Percentiles rank a stretch among this genome's conserved stretches.
Conservation (phyloP, 2,888 invertebrate species). For the Brachyopa scutellaris region DNA sequence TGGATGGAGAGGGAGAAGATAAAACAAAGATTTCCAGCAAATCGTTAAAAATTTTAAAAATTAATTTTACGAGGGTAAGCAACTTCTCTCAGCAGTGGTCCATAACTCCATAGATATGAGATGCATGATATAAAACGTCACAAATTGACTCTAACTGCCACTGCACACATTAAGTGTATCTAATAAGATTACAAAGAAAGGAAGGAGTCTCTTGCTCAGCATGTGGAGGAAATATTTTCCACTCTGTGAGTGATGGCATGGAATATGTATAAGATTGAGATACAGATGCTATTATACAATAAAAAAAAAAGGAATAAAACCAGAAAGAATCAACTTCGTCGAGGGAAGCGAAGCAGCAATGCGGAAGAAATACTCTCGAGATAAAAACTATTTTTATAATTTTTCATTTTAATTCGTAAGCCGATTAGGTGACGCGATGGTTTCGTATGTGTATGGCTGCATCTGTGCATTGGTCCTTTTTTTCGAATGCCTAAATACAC, state of each 20-base stretch:
- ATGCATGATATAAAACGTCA: conserved; percentile 42
- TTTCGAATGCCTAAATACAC: not conserved
- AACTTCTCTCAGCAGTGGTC: conserved; percentile 62
- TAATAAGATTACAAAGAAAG: conserved; percentile 49
- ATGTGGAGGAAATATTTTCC: conserved; percentile 25
- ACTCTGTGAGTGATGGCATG: conserved; percentile 19
- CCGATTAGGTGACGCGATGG: conserved; percentile 41
- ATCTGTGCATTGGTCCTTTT: conserved; percentile 63
- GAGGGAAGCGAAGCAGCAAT: conserved; percentile 30
- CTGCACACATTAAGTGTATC: conserved; percentile 37
- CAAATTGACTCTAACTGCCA: conserved; percentile 51
- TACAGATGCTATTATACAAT: conserved; percentile 18
- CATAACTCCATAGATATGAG: conserved; percentile 17
- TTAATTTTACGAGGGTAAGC: conserved; percentile 54
- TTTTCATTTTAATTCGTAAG: conserved; percentile 35
- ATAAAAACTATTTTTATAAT: conserved; percentile 52
- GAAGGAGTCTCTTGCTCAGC: conserved; percentile 38
- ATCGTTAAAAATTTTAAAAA: conserved; percentile 38
- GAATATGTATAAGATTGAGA: conserved; percentile 22
- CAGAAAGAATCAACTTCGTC: conserved; percentile 32
- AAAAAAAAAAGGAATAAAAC: conserved; percentile 13
- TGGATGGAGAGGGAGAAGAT: conserved; percentile 9
- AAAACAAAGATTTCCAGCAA: conserved; percentile 54
- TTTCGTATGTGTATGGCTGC: conserved; percentile 9
- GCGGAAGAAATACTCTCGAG: conserved; percentile 54